Percentiles rank a stretch among this genome's conserved stretches.
These are phyloP conservation scores for Cathartes aura DNA, from an alignment of 2,113 vertebrate species.

Conservation along the genomic window DNA sequence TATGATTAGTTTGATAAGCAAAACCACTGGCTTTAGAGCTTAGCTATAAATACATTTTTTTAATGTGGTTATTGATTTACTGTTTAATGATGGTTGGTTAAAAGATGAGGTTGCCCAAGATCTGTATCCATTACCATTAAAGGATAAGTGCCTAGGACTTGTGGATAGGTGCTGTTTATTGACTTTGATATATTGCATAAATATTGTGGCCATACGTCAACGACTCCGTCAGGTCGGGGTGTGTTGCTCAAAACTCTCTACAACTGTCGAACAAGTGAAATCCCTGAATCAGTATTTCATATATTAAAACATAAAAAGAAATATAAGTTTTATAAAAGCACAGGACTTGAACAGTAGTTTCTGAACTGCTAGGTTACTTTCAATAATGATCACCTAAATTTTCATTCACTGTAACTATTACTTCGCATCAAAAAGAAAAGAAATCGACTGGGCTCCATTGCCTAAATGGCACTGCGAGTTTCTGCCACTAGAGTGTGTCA, in stretches of 20 bases:
- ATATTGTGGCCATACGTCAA: fast-evolving
- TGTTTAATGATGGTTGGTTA: slow-evolving; percentile 8
- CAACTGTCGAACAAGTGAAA: neutral
- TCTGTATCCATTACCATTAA: neutral
- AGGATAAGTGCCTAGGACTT: neutral
- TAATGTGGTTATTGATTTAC: neutral
- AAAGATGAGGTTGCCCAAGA: neutral
- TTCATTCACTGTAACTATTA: neutral
- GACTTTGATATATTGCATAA: neutral
- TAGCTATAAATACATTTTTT: slow-evolving; percentile 6
- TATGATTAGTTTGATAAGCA: neutral
- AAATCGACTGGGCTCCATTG: neutral
- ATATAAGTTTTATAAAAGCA: neutral
- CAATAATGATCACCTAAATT: neutral
- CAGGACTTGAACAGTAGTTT: neutral
- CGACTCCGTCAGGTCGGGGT: neutral
- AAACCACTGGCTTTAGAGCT: neutral
- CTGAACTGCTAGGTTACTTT: neutral
- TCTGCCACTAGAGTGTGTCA: slow-evolving; percentile 71
- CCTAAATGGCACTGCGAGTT: neutral
- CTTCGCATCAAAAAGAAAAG: neutral
- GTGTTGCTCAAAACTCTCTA: neutral
- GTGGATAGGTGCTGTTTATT: neutral
- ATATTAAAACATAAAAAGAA: neutral
- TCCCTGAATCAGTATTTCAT: neutral